Percentiles rank a stretch among this genome's conserved stretches.
Evolutionary conservation across 2,888 invertebrate genomes (phyloP).

Genomic region (Tuta absoluta): DNA sequence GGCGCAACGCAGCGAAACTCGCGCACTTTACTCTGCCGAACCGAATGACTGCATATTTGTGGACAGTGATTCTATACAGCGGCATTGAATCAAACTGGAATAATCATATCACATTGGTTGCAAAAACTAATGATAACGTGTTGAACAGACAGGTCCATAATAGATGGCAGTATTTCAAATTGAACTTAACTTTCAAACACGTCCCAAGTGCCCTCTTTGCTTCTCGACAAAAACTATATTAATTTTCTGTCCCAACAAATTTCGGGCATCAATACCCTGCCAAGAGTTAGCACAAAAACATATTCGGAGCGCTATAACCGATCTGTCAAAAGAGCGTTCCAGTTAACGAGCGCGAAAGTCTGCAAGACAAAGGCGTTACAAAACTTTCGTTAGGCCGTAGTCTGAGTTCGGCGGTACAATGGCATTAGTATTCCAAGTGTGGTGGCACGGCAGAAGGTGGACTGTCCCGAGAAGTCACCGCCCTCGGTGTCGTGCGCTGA

Average conservation of each 20-base stretch:
- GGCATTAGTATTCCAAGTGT: constrained; percentile 72
- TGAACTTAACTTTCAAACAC: neutral
- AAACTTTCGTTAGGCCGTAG: constrained; percentile 67
- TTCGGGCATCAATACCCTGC: constrained; percentile 41
- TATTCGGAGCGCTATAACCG: constrained; percentile 41
- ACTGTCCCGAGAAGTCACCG: constrained; percentile 75
- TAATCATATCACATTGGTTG: too few relatives aligned
- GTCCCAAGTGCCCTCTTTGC: neutral
- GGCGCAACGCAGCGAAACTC: constrained; percentile 69
- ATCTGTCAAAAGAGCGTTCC: constrained; percentile 60
- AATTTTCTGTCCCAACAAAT: constrained; percentile 31
- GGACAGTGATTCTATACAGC: constrained; percentile 41
- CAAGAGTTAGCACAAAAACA: constrained; percentile 40
- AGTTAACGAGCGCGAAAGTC: constrained; percentile 69
- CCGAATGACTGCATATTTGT: constrained; percentile 48
- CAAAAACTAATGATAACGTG: neutral
- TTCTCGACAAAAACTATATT: constrained; percentile 24
- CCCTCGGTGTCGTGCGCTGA: constrained; percentile 68
- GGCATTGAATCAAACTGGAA: neutral
- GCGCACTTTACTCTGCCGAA: constrained; percentile 47
- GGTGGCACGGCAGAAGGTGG: constrained; percentile 64
- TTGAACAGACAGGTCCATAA: neutral
- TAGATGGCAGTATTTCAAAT: neutral
- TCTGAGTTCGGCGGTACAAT: constrained; percentile 61
- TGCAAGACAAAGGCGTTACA: constrained; percentile 71